Evolutionary conservation across 1,140 invertebrate species (phyloP), one percentile per base, ranked within the genome.

Genomic region (Cardiocondyla obscurior): DNA sequence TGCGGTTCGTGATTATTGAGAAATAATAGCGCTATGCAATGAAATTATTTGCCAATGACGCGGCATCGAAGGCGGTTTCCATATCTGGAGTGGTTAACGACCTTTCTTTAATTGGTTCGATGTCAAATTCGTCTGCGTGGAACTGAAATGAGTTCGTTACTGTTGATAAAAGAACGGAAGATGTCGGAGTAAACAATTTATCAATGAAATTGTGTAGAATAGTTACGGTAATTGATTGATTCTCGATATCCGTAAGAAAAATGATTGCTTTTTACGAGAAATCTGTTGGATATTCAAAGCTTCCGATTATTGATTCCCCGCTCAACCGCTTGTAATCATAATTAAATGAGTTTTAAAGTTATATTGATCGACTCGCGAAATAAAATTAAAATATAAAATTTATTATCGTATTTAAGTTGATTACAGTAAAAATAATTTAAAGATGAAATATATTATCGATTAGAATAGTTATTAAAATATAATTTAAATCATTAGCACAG

Each of bases 181-280:
- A 55, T 67, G 42, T 69, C 28, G 46, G 25, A 55, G 46, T 69
- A 39, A 25, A 42, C 62, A 44, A 79, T 79, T 79, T 79, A 79
- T 67, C 62, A 79, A 67, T 53, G 16, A 46, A 67, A 69, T 69
- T 79, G 60, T 65, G 62, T 33, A 36, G 33, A 79, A 79, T 67
- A 49, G 62, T 53, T 39, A 42, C 46, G 16, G 46, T 79, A 79
- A 79, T 79, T 67, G 62, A 79, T 79, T 69, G 74, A 79, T 79
- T 79, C 36, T 55, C 74, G 74, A 79, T 79, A 67, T 67, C 74
- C 74, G 74, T 62, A 69, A 79, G 74, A 79, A 79, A 69, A 79
- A 79, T 69, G 74, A 67, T 65, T 55, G 49, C 62, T 67, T 67
- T 22, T 46, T 49, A 30, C 25, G 62, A 79, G 62, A 19, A 69